Conservation (phyloP, 2,888 invertebrate genomes). For the Catotricha subobsoleta region DNA sequence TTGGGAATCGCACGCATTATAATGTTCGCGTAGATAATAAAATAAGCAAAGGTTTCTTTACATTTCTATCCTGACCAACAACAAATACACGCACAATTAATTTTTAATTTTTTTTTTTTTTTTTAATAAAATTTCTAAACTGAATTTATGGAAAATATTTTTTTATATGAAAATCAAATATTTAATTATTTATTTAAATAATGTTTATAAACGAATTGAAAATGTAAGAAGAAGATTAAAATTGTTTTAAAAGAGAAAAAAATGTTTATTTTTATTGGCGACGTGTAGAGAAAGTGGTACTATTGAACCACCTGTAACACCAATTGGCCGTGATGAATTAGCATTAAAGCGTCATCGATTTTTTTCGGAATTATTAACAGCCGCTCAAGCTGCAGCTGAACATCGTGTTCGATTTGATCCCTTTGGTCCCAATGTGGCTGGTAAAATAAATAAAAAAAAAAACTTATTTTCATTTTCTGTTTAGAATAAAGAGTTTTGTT, state of each 20-base stretch:
- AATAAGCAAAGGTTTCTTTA: too few species aligned
- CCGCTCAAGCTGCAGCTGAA: constrained; percentile 51
- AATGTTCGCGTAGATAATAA: too few species aligned
- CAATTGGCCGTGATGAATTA: constrained; percentile 59
- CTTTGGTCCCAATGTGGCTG: constrained; percentile 44
- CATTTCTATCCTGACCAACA: too few species aligned
- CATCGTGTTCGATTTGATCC: constrained; percentile 62
- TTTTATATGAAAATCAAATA: neutral
- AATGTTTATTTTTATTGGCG: neutral
- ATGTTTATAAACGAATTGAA: too few species aligned
- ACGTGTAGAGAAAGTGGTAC: constrained; percentile 17
- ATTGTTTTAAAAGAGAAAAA: too few species aligned
- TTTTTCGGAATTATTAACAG: constrained; percentile 57
- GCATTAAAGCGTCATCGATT: constrained; percentile 58
- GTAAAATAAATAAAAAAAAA: constrained; percentile 27
- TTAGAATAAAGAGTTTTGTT: constrained; percentile 6
- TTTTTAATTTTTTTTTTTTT: too few species aligned
- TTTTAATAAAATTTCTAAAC: too few species aligned
- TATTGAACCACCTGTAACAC: constrained; percentile 47
- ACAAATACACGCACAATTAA: too few species aligned
- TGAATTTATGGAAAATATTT: neutral
- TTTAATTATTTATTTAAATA: too few species aligned
- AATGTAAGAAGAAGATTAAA: too few species aligned
- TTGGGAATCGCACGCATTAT: too few species aligned
- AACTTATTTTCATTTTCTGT: constrained; percentile 10